phyloP scores from a whole-genome alignment of 2,888 invertebrate genomes.

The Diabrotica balteata region DNA sequence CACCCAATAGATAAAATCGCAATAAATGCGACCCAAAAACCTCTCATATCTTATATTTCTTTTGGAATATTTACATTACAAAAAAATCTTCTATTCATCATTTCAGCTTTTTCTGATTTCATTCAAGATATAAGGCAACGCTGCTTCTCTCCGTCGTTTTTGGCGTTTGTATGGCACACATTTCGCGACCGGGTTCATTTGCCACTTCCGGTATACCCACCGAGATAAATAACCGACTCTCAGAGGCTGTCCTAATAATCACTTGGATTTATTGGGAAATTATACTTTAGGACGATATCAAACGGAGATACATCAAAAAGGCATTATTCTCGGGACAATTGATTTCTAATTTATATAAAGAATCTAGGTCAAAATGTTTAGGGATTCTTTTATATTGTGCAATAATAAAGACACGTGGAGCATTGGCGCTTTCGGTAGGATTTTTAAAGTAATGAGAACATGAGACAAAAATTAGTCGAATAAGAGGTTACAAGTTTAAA shows the following conservation, averaged over 20 bases:
- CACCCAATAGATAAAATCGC: too few species aligned
- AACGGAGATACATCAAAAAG: background rate
- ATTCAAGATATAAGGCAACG: background rate
- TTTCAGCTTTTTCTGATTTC: too few species aligned
- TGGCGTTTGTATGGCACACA: conserved; percentile 14
- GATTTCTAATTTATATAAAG: background rate
- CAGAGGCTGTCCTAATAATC: conserved; percentile 9
- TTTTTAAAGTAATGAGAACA: too few species aligned
- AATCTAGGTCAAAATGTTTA: background rate
- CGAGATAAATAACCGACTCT: conserved; percentile 15
- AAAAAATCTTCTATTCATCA: too few species aligned
- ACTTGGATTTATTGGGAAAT: conserved; percentile 18
- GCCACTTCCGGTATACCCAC: conserved; percentile 15
- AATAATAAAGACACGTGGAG: too few species aligned
- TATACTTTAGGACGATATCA: conserved; percentile 5
- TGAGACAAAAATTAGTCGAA: too few species aligned
- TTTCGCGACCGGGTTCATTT: conserved; percentile 13
- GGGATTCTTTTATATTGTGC: too few species aligned
- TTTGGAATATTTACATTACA: background rate
- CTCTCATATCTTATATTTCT: too few species aligned
- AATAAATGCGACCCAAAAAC: too few species aligned
- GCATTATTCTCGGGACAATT: background rate
- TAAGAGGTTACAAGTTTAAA: too few species aligned
- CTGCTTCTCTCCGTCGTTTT: conserved; percentile 1
- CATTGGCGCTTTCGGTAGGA: too few species aligned